Base-by-base conservation (phyloP, 2,797 vertebrate species). In the Naso thynnoides region DNA sequence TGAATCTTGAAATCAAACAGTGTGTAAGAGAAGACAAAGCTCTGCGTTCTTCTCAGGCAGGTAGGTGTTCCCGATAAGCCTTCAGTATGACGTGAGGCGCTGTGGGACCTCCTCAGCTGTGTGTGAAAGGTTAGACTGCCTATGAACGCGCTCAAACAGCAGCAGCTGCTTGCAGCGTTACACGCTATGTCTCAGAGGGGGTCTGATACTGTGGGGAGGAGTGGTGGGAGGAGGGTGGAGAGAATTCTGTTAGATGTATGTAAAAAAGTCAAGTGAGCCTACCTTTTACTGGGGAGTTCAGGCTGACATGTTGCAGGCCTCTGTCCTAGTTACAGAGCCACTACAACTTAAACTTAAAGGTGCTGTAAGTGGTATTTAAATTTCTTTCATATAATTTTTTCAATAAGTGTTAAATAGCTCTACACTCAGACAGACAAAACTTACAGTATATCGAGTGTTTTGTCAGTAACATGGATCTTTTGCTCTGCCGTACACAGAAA, bases 1-100 rank as follows among this genome's bases (percentile, higher is more conserved):
- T 39, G 9, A 76, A 84, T 79, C 31, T 70, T 31, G 41, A 84
- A 88, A 79, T 85, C 80, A 78, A 82, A 82, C 33, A 3, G 47
- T 47, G 29, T 33, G 29, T 59, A 63, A 73, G 78, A 58, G 76
- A 82, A 76, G 78, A 75, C 60, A 80, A 76, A 84, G 69, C 49
- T 81, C 21, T 24, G 48, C 73, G 55, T 80, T 87, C 68, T 85
- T 76, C 72, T 44, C 45, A 0, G 36, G 70, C 69, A 70, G 50
- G 68, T 72, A 71, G 73, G 54, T 73, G 69, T 60, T 78, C 66
- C 80, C 72, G 54, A 52, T 41, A 49, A 10, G 53, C 39, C 52
- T 54, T 33, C 3, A 50, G 48, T 38, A 5, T 70, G 70, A 76
- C 50, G 31, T 60, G 33, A 14, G 54, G 33, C 15, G 14, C 57